Conservation (phyloP, 2,113 vertebrate genomes). For the Manacus vitellinus region DNA sequence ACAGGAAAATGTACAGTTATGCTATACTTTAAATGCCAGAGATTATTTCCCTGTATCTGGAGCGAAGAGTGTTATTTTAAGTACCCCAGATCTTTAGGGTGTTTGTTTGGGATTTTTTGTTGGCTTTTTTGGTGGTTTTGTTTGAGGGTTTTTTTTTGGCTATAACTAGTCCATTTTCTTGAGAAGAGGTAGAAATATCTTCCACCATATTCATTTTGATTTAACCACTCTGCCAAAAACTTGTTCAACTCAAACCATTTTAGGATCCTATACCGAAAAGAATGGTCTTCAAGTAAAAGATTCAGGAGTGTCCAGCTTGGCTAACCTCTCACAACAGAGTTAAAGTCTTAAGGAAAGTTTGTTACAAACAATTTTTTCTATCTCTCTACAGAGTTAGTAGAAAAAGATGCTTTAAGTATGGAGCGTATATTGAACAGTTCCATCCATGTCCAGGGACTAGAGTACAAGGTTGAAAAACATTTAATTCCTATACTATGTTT, state of each 20-base stretch:
- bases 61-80: not conserved
- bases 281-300: not conserved
- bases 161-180: not conserved
- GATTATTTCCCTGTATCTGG: not conserved
- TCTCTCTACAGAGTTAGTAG: not conserved
- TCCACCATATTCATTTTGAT: not conserved
- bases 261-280: not conserved
- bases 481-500: not conserved
- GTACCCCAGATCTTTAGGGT: not conserved
- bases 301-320: not conserved
- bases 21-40: not conserved
- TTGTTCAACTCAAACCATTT: not conserved
- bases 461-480: not conserved
- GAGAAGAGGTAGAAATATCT: not conserved
- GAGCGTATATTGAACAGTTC: not conserved
- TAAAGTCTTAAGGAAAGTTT: not conserved
- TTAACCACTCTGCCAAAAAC: not conserved
- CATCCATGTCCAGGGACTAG: not conserved
- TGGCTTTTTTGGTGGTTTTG: not conserved
- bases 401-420: not conserved
- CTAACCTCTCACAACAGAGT: not conserved
- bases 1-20: not conserved
- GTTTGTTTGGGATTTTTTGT: not conserved
- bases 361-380: not conserved
- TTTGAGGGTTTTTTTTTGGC: not conserved